Percentiles rank a stretch among this genome's conserved stretches.
Conservation (phyloP, 2,113 vertebrate genomes). For the Anguilla rostrata region DNA sequence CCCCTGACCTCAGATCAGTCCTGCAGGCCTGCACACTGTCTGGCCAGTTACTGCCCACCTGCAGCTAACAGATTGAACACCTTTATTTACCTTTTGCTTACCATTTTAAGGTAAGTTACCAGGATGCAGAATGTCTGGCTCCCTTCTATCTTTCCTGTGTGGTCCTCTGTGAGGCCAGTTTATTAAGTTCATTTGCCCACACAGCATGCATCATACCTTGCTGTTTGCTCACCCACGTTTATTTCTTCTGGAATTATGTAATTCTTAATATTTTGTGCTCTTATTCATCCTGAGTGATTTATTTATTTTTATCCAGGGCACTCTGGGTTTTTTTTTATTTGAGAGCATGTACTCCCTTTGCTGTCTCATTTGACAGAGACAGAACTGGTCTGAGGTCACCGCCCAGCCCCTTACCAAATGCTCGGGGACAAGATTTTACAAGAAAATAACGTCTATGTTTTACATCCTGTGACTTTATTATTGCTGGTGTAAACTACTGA, state of each 20-base stretch:
- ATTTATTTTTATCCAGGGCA: neutral
- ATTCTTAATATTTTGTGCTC: neutral
- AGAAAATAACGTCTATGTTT: slow-evolving; percentile 13
- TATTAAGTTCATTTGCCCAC: no score
- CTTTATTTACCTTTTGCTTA: neutral
- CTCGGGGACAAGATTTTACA: slow-evolving; percentile 22
- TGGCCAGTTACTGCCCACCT: neutral
- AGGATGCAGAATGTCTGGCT: neutral
- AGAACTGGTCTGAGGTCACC: slow-evolving; percentile 22
- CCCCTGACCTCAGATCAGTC: neutral
- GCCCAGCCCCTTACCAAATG: slow-evolving; percentile 15
- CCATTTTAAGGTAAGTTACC: neutral
- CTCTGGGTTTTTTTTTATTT: neutral
- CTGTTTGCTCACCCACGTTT: no score
- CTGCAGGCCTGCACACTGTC: neutral
- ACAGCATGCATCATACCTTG: no score
- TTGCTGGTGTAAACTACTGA: slow-evolving; percentile 22
- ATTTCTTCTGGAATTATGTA: neutral
- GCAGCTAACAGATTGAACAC: neutral
- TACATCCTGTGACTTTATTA: slow-evolving; percentile 9
- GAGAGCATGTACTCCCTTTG: neutral
- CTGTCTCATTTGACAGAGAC: neutral
- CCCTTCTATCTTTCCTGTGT: neutral
- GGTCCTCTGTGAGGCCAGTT: neutral
- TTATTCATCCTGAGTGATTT: neutral